phyloP scores from a whole-genome alignment of 2,797 vertebrate genomes.

The Ispidina lecontei region DNA sequence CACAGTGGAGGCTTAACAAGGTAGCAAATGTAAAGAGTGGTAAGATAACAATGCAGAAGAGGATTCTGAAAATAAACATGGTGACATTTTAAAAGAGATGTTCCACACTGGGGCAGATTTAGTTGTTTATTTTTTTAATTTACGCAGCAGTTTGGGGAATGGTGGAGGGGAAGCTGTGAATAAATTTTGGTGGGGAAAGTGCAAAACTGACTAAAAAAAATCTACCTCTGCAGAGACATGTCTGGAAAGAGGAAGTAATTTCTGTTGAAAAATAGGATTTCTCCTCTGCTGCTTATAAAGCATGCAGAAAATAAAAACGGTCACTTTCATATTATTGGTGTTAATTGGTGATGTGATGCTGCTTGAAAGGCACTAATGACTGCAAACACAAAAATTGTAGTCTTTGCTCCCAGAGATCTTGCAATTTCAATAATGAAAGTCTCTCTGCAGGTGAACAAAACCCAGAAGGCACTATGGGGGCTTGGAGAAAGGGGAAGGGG shows the following conservation, averaged over 20 bases:
- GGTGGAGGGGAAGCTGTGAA: background rate
- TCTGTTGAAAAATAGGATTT: background rate
- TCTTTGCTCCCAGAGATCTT: background rate
- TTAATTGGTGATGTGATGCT: background rate
- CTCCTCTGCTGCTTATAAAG: background rate
- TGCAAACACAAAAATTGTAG: background rate
- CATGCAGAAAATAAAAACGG: background rate
- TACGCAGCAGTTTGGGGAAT: background rate
- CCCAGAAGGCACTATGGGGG: background rate
- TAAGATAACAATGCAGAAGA: conserved; percentile 60
- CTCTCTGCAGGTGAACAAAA: background rate
- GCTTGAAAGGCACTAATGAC: background rate
- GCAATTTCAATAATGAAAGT: background rate
- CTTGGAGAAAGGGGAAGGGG: background rate
- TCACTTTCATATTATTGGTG: background rate
- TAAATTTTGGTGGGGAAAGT: background rate
- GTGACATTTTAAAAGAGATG: conserved; percentile 49
- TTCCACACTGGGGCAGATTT: conserved; percentile 44
- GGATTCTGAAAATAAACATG: conserved; percentile 27
- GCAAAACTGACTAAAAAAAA: background rate
- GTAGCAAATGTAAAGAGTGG: conserved; percentile 68
- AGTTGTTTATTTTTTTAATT: background rate
- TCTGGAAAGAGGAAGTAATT: background rate
- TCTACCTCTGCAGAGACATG: background rate
- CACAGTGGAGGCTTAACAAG: conserved; percentile 74